Evolutionary conservation across 2,113 vertebrate species (phyloP), one percentile per base, ranked within the genome.

Genomic region (Tragelaphus imberbis): DNA sequence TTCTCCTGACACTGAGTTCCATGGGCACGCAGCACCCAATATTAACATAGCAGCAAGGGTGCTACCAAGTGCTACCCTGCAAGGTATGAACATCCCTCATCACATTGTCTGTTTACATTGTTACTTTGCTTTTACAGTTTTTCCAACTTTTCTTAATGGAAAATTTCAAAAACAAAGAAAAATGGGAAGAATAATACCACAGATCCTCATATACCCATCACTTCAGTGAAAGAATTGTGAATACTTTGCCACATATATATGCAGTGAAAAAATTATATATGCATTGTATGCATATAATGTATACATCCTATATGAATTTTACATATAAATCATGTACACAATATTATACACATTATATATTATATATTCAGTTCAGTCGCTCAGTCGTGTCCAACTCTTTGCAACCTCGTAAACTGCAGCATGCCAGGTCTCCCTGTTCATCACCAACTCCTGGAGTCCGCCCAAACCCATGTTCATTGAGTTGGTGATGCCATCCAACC

Each of bases 111-210:
- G 4, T 88, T 84, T 96, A 51, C 51, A 2, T n/a, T 17, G 6
- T 47, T 84, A 59, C 25, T 80, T 88, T 63, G 7, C 58, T 80
- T 49, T 59, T 68, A 51, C 25, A 63, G 19, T 33, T 55, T 89
- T 89, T 51, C 58, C 61, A 94, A 80, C 12, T 59, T 94, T 94
- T 55, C 47, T 59, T 89, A 89, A 61, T 47, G 58, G 30, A 90
- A 47, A 94, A 44, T 58, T 65, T 91, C 58, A 79, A 84, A 88
- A 17, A 71, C 51, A 97, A 82, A 56, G 65, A 79, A 82, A 95
- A 81, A 47, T 61, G 5, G 23, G 47, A 87, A 90, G 10, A 75
- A n/a, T 33, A 63, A 75, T 28, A 58, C 44, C 59, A 56, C 25
- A 40, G 56, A 79, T 2, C 13, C 5, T 71, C 55, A 55, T 36